Evolutionary conservation across 2,113 vertebrate genomes (phyloP).

Genomic region (Proterorhinus semilunaris): DNA sequence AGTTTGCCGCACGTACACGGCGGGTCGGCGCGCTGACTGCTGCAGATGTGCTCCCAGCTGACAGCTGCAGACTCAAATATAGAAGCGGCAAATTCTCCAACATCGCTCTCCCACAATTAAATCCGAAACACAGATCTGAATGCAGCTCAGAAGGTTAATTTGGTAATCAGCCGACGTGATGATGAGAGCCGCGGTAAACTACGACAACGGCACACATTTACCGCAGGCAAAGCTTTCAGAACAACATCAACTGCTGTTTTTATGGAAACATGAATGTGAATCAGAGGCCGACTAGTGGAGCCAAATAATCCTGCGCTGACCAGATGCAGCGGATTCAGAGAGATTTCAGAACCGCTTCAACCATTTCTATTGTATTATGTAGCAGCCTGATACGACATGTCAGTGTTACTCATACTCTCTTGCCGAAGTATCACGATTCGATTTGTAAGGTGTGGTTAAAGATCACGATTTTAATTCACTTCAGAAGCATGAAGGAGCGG

Average conservation of each 20-base stretch:
- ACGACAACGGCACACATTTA: constrained; percentile 36
- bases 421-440: no score
- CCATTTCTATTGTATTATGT: no score
- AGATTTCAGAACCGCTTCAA: no score
- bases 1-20: constrained; percentile 7
- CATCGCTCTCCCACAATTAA: constrained; percentile 58
- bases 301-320: no score
- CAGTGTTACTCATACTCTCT: no score
- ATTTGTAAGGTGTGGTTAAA: no score
- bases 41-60: constrained; percentile 76
- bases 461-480: no score
- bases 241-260: neutral
- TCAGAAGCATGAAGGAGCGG: no score
- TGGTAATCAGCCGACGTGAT: constrained; percentile 70
- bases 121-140: constrained; percentile 36
- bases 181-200: constrained; percentile 47
- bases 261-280: neutral
- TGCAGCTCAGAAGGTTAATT: constrained; percentile 66
- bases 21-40: constrained; percentile 9
- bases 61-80: constrained; percentile 70
- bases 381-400: no score
- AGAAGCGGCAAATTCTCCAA: constrained; percentile 50
- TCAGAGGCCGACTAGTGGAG: neutral
- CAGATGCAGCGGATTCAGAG: no score
- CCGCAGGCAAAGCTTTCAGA: constrained; percentile 26